These are phyloP conservation scores for Ophiothrix spiculata DNA, from an alignment of 35 echinoderm and acorn worm genomes.

Conservation along the genomic window DNA sequence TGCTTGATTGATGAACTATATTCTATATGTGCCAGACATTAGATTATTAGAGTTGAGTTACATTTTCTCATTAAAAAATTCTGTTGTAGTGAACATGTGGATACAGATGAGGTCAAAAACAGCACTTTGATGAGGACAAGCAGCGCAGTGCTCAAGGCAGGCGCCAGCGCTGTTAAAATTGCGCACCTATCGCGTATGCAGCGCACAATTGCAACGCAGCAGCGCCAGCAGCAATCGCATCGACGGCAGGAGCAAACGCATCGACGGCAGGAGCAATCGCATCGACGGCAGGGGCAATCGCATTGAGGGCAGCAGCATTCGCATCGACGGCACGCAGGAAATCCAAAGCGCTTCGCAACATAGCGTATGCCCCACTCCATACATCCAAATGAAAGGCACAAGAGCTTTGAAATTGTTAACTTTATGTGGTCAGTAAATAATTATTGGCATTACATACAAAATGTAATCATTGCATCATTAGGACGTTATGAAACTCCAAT, in stretches of 20 bases:
- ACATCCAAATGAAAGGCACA: background rate
- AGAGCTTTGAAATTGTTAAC: background rate
- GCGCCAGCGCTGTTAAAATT: too few species aligned
- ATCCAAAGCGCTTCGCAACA: background rate
- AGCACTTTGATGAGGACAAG: background rate
- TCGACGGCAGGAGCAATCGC: background rate
- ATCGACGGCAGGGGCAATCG: background rate
- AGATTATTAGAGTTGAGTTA: background rate
- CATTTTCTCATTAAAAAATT: background rate
- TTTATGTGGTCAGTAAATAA: background rate
- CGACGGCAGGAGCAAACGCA: background rate
- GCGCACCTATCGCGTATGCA: too few species aligned
- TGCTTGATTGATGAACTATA: background rate
- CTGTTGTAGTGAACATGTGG: background rate
- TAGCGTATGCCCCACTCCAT: background rate
- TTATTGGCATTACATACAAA: background rate
- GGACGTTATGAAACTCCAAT: background rate
- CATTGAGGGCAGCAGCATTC: background rate
- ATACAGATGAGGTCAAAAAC: background rate
- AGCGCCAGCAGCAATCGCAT: background rate
- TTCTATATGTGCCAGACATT: background rate
- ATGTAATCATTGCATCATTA: background rate
- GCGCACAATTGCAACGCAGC: background rate
- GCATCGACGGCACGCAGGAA: background rate
- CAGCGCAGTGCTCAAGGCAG: background rate